Evolutionary conservation across 2,113 vertebrate genomes (phyloP).

Genomic region (Sphaerodactylus townsendi): DNA sequence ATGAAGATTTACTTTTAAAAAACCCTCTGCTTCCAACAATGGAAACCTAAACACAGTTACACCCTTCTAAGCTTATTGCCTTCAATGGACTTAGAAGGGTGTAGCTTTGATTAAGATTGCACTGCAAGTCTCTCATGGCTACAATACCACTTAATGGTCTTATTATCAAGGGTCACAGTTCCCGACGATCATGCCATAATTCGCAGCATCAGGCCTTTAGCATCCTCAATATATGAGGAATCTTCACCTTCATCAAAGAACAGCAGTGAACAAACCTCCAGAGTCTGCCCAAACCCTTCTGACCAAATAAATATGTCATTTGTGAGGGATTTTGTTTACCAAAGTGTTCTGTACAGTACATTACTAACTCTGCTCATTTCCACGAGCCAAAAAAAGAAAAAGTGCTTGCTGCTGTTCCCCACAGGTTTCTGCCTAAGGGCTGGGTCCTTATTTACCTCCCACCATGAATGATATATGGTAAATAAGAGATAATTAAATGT

Average conservation of each 20-base stretch:
- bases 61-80: too few relatives aligned
- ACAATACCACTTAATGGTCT: background rate
- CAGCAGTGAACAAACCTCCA: slow-evolving; percentile 27
- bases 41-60: too few relatives aligned
- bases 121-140: background rate
- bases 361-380: background rate
- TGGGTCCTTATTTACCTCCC: background rate
- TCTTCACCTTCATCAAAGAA: background rate
- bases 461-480: background rate
- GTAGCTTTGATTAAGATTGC: too few relatives aligned
- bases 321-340: slow-evolving; percentile 15
- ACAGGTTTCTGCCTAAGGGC: background rate
- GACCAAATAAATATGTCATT: slow-evolving; percentile 36
- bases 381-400: background rate
- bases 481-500: slow-evolving; percentile 1
- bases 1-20: background rate
- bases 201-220: background rate
- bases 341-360: background rate
- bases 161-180: background rate
- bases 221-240: background rate
- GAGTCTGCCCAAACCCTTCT: slow-evolving; percentile 26
- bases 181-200: background rate
- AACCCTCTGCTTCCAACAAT: background rate
- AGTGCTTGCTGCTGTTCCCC: background rate
- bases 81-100: too few relatives aligned